Percentiles rank a stretch among this genome's conserved stretches.
Evolutionary conservation across 2,797 vertebrate species (phyloP).

Genomic region (Cyclura pinguis): DNA sequence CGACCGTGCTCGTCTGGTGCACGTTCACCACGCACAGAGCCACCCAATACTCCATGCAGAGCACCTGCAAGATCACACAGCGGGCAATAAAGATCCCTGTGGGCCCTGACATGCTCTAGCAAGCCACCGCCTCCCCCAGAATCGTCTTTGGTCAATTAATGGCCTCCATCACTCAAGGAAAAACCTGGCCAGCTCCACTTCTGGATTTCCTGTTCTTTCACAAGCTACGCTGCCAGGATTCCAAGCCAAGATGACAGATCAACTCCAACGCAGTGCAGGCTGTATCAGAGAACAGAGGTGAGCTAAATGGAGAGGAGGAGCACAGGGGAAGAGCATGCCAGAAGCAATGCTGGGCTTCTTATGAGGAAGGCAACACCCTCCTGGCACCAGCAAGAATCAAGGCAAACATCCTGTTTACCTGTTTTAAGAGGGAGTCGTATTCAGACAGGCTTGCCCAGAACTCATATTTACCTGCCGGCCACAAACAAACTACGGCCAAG

Average conservation of each 20-base stretch:
- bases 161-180: neutral
- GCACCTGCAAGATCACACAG: neutral
- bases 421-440: neutral
- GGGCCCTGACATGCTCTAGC: slow-evolving; percentile 4
- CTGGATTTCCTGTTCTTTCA: neutral
- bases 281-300: neutral
- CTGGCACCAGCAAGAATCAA: neutral
- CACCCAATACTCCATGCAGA: neutral
- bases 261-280: neutral
- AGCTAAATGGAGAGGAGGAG: neutral
- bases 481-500: neutral
- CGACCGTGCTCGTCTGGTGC: neutral
- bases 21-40: neutral
- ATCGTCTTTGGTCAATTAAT: neutral
- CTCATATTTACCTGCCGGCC: neutral
- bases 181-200: neutral
- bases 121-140: slow-evolving; percentile 6
- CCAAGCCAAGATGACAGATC: neutral
- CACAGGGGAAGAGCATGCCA: neutral
- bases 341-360: accelerated
- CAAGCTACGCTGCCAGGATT: neutral
- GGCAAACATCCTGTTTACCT: slow-evolving; percentile 13
- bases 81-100: no score
- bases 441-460: slow-evolving; percentile 24
- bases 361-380: neutral